These are phyloP conservation scores for Papilio xuthus DNA, from an alignment of 1,140 invertebrate genomes.

Conservation along the genomic window DNA sequence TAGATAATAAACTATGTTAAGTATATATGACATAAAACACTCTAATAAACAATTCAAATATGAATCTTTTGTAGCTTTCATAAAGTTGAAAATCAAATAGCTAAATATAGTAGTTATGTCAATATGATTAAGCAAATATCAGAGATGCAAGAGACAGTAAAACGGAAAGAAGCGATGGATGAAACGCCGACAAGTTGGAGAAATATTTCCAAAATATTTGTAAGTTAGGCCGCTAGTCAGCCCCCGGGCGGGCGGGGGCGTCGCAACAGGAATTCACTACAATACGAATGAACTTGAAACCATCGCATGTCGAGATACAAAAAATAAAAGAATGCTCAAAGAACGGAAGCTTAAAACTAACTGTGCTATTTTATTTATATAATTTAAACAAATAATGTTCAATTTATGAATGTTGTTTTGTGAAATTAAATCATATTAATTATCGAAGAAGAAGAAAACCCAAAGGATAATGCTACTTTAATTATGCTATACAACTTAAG, in stretches of 20 bases:
- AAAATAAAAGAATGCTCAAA: conserved; percentile 31
- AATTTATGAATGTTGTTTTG: too few relatives aligned
- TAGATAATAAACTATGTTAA: conserved; percentile 66
- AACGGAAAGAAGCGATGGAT: conserved; percentile 80
- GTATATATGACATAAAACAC: background rate
- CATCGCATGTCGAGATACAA: conserved; percentile 39
- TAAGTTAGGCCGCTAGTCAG: conserved; percentile 66
- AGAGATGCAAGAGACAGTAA: conserved; percentile 63
- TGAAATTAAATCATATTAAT: too few relatives aligned
- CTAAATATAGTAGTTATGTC: background rate
- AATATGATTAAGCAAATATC: background rate
- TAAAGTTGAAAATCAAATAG: conserved; percentile 3
- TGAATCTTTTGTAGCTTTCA: background rate
- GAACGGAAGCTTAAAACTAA: conserved; percentile 15
- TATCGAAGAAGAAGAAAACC: background rate
- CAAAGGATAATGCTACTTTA: background rate
- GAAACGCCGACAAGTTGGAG: conserved; percentile 79
- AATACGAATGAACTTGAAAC: conserved; percentile 51
- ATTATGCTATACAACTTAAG: background rate
- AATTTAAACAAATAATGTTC: background rate
- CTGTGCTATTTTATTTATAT: background rate
- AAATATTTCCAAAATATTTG: conserved; percentile 82
- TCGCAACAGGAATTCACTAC: conserved; percentile 42
- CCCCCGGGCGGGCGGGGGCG: conserved; percentile 51
- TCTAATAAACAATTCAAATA: background rate